Conservation (phyloP, 2,888 invertebrate genomes). For the Sturmia bella region DNA sequence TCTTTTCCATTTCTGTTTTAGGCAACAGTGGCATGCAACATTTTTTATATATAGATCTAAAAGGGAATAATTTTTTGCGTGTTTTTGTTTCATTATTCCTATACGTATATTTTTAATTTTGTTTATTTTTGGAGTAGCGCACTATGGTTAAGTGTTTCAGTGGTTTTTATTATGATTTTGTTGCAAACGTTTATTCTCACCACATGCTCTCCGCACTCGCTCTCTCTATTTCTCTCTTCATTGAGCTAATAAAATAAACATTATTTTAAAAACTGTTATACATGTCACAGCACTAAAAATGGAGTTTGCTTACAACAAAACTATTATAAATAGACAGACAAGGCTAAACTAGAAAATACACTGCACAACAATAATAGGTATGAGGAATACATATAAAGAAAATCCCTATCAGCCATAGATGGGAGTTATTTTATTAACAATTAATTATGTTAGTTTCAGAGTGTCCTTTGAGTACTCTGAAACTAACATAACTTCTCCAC, state of each 20-base stretch:
- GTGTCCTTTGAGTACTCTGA: no score
- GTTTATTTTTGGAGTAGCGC: conserved; percentile 58
- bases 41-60: conserved; percentile 15
- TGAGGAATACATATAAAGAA: conserved; percentile 3
- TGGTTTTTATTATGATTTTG: conserved; percentile 11
- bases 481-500: no score
- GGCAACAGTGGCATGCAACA: conserved; percentile 56
- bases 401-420: no score
- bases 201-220: background rate
- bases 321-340: conserved; percentile 13
- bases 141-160: conserved; percentile 42
- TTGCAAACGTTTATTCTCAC: conserved; percentile 32
- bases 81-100: background rate
- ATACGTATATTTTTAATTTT: background rate
- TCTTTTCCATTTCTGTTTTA: conserved; percentile 14
- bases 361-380: conserved; percentile 37
- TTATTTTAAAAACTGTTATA: conserved; percentile 28
- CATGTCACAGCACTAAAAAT: conserved; percentile 4
- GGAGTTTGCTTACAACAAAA: conserved; percentile 41
- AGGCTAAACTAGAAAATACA: conserved; percentile 21
- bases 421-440: no score
- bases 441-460: no score
- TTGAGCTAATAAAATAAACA: background rate
- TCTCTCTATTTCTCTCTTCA: background rate
- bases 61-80: conserved; percentile 20